phyloP scores from a whole-genome alignment of 2,113 vertebrate species.

The Paracanthobrama guichenoti region DNA sequence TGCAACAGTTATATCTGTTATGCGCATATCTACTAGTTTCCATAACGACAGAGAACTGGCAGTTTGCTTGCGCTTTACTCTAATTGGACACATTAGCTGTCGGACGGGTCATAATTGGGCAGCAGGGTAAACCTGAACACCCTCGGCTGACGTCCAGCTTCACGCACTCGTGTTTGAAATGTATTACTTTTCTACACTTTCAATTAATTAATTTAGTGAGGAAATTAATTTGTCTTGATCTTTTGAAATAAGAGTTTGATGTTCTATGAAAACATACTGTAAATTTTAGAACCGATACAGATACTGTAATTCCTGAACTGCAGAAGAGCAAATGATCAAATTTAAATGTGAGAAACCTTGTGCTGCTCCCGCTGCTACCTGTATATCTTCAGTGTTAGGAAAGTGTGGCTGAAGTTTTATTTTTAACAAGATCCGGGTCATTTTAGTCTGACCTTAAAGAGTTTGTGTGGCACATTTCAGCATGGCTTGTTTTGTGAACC shows the following conservation, averaged over 20 bases:
- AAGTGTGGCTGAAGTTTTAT: neutral
- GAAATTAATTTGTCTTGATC: neutral
- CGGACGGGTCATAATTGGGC: constrained; percentile 19
- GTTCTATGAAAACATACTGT: neutral
- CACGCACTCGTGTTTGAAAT: neutral
- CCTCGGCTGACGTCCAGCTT: neutral
- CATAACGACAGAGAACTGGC: constrained; percentile 73
- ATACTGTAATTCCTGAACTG: neutral
- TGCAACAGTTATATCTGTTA: constrained; percentile 70
- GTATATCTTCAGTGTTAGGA: neutral
- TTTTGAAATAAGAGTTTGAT: constrained; percentile 1
- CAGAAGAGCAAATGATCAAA: neutral
- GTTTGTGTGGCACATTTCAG: constrained; percentile 3
- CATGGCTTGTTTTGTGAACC: neutral
- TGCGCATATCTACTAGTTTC: constrained; percentile 69
- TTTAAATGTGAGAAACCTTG: neutral
- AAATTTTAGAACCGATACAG: neutral
- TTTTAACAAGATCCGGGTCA: neutral
- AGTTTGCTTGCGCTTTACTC: constrained; percentile 54
- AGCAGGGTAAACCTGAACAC: constrained; percentile 19
- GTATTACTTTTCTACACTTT: constrained; percentile 6
- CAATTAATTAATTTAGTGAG: neutral
- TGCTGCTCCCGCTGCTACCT: neutral
- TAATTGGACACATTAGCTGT: constrained; percentile 54
- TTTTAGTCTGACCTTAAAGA: neutral